Percentiles rank a stretch among this genome's conserved stretches.
Evolutionary conservation across 2,797 vertebrate species (phyloP).

Genomic region (Distichodus sexfasciatus): DNA sequence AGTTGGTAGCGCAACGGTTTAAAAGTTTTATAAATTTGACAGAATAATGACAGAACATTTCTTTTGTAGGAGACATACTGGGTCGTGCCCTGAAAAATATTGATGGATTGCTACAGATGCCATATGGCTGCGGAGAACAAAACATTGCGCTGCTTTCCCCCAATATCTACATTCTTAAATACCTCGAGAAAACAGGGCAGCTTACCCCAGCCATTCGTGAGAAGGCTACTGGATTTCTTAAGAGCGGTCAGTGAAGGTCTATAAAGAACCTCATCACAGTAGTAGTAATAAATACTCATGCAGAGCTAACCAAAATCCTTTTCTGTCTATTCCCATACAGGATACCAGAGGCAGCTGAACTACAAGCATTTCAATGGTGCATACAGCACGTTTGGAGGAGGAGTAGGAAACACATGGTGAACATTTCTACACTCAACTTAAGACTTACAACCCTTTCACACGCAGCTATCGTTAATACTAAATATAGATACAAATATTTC

Average conservation of each 20-base stretch:
- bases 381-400: conserved; percentile 76
- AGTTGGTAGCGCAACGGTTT: too few species aligned
- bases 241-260: conserved; percentile 64
- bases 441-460: too few species aligned
- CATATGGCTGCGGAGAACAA: conserved; percentile 80
- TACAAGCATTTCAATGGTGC: conserved; percentile 69
- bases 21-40: too few species aligned
- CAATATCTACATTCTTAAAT: conserved; percentile 78
- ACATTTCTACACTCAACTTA: conserved; percentile 15
- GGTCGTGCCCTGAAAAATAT: conserved; percentile 75
- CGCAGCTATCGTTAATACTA: too few species aligned
- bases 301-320: background rate
- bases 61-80: conserved; percentile 74
- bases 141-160: conserved; percentile 78
- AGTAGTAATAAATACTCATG: background rate
- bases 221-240: conserved; percentile 66
- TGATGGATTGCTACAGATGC: conserved; percentile 74
- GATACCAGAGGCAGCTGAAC: conserved; percentile 80
- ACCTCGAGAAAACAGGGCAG: conserved; percentile 74
- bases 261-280: background rate
- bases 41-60: too few species aligned
- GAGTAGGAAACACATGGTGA: conserved; percentile 78
- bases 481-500: background rate
- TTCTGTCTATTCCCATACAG: conserved; percentile 51
- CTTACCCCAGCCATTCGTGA: conserved; percentile 61